Conservation (phyloP, 2,888 invertebrate genomes). For the Nyleta sp. region DNA sequence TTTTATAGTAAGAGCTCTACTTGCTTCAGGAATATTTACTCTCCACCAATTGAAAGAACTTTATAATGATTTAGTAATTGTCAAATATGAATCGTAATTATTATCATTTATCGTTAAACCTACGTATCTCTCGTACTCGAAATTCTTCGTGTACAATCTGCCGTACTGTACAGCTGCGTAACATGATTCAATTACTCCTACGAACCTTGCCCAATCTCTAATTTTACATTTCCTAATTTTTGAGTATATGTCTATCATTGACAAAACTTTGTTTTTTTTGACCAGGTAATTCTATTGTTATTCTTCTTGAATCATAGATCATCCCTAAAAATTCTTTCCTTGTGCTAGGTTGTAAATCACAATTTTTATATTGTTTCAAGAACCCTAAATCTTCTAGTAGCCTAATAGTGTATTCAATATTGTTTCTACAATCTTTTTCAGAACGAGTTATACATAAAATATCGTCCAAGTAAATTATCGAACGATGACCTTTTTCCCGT, state of each 20-base stretch:
- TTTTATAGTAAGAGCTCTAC: background rate
- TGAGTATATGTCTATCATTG: background rate
- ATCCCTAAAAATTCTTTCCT: background rate
- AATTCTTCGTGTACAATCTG: background rate
- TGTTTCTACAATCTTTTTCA: background rate
- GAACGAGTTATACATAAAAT: background rate
- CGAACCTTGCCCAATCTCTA: background rate
- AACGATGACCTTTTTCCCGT: background rate
- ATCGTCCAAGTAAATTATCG: conserved; percentile 6
- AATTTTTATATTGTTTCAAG: background rate
- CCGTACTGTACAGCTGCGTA: background rate
- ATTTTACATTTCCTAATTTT: background rate
- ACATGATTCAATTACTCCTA: background rate
- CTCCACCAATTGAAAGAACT: background rate
- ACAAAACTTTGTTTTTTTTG: background rate
- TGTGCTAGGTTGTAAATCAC: background rate
- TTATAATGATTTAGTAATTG: background rate
- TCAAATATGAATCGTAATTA: background rate
- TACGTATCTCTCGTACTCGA: background rate
- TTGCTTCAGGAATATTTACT: background rate
- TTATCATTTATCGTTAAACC: background rate
- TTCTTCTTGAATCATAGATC: too few relatives aligned
- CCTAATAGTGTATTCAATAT: background rate
- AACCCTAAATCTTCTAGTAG: background rate
- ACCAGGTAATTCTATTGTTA: background rate